Percentiles rank a stretch among this genome's conserved stretches.
These are phyloP conservation scores for Rotaria sp. DNA, from an alignment of 2,888 invertebrate genomes.

Conservation along the genomic window DNA sequence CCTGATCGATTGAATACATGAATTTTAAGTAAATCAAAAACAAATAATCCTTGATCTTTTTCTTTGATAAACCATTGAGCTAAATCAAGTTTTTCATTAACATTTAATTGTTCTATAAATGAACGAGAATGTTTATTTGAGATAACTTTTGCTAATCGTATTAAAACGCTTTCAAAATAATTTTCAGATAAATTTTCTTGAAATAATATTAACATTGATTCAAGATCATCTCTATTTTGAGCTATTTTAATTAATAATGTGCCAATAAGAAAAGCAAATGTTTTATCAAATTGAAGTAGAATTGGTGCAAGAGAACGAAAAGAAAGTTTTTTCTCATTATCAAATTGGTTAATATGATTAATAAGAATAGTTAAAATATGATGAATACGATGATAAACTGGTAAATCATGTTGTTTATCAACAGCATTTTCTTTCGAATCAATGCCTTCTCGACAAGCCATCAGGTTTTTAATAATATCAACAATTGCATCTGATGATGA, in stretches of 20 bases:
- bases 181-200: neutral
- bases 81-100: neutral
- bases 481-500: neutral
- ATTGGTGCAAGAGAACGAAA: neutral
- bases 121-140: neutral
- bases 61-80: neutral
- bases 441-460: neutral
- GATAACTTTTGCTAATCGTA: neutral
- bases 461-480: neutral
- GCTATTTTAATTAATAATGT: neutral
- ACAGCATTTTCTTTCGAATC: neutral
- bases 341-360: neutral
- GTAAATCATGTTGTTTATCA: neutral
- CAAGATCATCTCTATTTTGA: neutral
- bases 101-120: neutral
- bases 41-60: neutral
- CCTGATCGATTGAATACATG: neutral
- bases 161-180: neutral
- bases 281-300: neutral
- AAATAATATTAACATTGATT: neutral
- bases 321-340: neutral
- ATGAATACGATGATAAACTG: slow-evolving; percentile 7
- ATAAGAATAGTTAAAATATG: neutral
- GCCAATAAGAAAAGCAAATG: neutral
- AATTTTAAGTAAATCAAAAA: neutral